Evolutionary conservation across 2,113 vertebrate species (phyloP), one percentile per base, ranked within the genome.

Genomic region (Azemiops feae): DNA sequence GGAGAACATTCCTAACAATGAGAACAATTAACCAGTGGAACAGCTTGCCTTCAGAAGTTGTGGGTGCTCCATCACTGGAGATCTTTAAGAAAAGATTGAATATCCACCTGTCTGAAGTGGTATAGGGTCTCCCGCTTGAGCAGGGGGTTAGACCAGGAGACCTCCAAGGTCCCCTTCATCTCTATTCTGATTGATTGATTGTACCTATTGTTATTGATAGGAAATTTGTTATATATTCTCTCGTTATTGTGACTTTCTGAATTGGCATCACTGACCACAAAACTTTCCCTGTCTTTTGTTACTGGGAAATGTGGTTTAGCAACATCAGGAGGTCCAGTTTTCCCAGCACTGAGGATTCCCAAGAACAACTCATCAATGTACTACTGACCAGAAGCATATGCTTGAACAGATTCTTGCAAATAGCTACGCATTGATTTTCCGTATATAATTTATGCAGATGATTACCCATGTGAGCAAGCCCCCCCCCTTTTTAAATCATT

Each of bases 391-490:
- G 20, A 90, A 89, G 45, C 22, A 4, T 39, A 64, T 60, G 23
- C 30, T 90, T 9, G 34, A 81, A 39, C 34, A 52, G 39, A 52
- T 60, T 9, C 45, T 60, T 53, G 30, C 92, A 45, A 52, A 55
- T 39, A n/a, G 45, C 23, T 93, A 9, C 34, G 18, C 30, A 87
- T 22, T 50, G 53, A 87, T 58, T 52, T 18, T 87, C n/a, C 25
- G 20, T 60, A 30, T 47, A 53, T 89, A 85, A 89, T 85, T 85
- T 52, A 86, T 60, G 45, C 92, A 93, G 92, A 93, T 58, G 81
- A 85, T 90, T 81, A 74, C 43, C 52, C 43, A 90, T 64, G 53
- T 60, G 54, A 93, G 39, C 54, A 86, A 52, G 7, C 53, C 54
- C 30, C 16, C 10, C 23, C 50, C 45, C 45, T 85, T 89, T 53